Evolutionary conservation across 2,888 invertebrate genomes (phyloP), one percentile per base, ranked within the genome.

Genomic region (Loripinus fragilis): DNA sequence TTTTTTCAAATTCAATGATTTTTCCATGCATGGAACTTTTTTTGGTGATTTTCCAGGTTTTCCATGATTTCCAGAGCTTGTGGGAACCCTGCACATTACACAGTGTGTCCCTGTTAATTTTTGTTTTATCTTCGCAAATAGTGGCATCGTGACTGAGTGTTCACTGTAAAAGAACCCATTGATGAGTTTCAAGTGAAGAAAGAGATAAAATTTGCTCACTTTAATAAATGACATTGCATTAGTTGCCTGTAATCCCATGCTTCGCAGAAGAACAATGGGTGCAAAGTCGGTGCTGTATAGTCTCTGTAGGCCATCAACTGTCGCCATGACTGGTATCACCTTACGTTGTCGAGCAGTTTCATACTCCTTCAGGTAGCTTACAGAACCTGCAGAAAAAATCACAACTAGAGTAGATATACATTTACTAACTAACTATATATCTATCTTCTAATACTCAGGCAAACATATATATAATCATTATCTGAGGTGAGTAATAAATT

Each of bases 281-380:
- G 92, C 89, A 45, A 91, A 92, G 10, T 88, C 88, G 12, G 96
- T 95, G 75, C 95, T 95, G 93, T 98, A 99, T 10, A 99, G 94
- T 65, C 96, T 95, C 90, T 98, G 97, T 65, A 99, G 94, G 8
- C 96, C 96, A 93, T 99, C 98, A 3, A 98, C 95, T 0, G 96
- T 96, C 20, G 97, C 93, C 95, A 98, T 97, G 0, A 97, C 96
- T 0, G 98, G 97, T 33, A 99, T 95, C 93, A 98, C 98, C 91
- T 97, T 96, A 30, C 96, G 94, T 92, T 99, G 97, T 23, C 98
- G 95, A 67, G 95, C 93, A 2, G 96, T 96, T 94, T 99, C 98
- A 92, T 99, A 99, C 86, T 96, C 95, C 73, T 95, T 94, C 76
- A 99, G 94, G 94, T 96, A 96, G 25, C 94, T 94, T 33, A 95